These are phyloP conservation scores for Sphaeramia orbicularis DNA, from an alignment of 2,797 vertebrate genomes.

Conservation along the genomic window DNA sequence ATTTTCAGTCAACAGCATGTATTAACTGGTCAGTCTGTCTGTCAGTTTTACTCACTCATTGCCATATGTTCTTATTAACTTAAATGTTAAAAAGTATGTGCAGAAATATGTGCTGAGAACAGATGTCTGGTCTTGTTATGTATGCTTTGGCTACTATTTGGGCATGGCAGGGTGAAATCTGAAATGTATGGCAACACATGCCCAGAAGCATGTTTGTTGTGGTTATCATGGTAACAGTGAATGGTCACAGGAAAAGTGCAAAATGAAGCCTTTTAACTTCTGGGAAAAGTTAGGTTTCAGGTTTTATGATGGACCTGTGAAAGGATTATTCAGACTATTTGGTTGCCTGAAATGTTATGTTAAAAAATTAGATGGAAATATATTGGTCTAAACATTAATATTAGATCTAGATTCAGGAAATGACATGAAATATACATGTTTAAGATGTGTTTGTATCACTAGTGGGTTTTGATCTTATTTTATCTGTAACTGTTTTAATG, in stretches of 20 bases:
- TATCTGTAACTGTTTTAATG: neutral
- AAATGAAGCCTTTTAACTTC: slow-evolving; percentile 24
- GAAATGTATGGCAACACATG: slow-evolving; percentile 44
- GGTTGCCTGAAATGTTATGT: neutral
- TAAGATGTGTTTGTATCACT: slow-evolving; percentile 7
- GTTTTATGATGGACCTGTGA: neutral
- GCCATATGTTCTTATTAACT: too few species aligned
- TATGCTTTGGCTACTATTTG: slow-evolving; percentile 33
- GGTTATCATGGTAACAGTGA: slow-evolving; percentile 50
- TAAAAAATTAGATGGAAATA: neutral
- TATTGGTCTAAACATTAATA: neutral
- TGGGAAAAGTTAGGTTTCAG: slow-evolving; percentile 8
- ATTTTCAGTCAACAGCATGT: neutral
- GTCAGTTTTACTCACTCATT: neutral
- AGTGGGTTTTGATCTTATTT: neutral
- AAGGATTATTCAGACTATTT: slow-evolving; percentile 1
- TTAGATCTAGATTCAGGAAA: neutral
- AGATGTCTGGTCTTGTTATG: slow-evolving; percentile 10
- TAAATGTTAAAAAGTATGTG: neutral
- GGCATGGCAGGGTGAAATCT: neutral
- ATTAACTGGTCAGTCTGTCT: neutral
- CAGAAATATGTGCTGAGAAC: slow-evolving; percentile 1
- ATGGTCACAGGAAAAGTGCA: neutral
- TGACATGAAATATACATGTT: neutral
- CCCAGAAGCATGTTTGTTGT: slow-evolving; percentile 62